phyloP scores from a whole-genome alignment of 1,140 invertebrate species.

The Psix sp. region DNA sequence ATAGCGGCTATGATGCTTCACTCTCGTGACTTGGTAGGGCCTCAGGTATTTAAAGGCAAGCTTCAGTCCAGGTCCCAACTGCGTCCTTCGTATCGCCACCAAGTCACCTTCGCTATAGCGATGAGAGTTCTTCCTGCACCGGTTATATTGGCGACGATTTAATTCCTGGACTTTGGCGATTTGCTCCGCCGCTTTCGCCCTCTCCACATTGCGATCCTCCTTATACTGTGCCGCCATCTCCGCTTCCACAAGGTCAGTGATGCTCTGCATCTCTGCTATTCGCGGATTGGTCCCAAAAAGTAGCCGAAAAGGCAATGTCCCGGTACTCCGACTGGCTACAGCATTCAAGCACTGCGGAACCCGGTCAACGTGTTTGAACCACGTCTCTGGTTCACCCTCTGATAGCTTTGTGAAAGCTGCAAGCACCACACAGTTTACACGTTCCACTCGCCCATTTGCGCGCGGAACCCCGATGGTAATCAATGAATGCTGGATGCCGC shows the following conservation, averaged over 20 bases:
- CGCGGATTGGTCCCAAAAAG: background rate
- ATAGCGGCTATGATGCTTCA: background rate
- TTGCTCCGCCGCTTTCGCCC: background rate
- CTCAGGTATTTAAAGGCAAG: conserved; percentile 9
- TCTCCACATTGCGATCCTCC: background rate
- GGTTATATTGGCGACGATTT: conserved; percentile 6
- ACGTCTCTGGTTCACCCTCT: background rate
- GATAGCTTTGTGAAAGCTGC: background rate
- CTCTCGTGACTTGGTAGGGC: conserved; percentile 7
- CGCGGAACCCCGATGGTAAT: background rate
- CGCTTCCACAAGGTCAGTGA: background rate
- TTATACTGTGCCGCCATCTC: background rate
- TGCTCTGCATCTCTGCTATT: background rate
- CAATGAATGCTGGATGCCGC: background rate
- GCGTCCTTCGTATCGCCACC: conserved; percentile 12
- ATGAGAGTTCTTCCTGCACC: background rate
- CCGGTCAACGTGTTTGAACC: background rate
- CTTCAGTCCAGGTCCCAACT: conserved; percentile 10
- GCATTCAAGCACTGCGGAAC: background rate
- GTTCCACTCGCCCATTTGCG: background rate
- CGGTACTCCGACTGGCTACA: background rate
- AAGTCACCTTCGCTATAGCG: conserved; percentile 13
- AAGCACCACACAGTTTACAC: background rate
- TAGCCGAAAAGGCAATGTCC: background rate
- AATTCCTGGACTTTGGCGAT: conserved; percentile 3